Conservation (phyloP, 2,113 vertebrate genomes). For the Salvelinus alpinus region DNA sequence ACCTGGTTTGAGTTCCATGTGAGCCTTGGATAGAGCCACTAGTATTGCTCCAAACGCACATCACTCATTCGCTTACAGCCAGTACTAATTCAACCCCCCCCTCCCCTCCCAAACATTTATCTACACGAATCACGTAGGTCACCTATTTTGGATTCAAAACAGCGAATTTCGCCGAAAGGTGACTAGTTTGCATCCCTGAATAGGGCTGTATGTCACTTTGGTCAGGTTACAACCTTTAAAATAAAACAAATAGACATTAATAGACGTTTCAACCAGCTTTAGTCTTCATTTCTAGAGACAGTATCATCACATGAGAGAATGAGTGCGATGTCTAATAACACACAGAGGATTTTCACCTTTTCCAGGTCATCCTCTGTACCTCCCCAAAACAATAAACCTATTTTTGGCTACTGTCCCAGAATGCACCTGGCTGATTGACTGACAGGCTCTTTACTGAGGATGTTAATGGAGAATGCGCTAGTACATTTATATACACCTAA, state of each 20-base stretch:
- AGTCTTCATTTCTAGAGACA: neutral
- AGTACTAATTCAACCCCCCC: too few species aligned
- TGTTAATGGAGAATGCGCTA: conserved; percentile 11
- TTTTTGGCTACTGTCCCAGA: neutral
- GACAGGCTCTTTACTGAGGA: conserved; percentile 12
- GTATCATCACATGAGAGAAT: neutral
- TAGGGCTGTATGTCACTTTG: neutral
- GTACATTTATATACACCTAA: conserved; percentile 27
- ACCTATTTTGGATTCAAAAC: too few species aligned
- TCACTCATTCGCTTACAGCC: too few species aligned
- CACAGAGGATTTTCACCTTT: neutral
- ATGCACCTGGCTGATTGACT: neutral
- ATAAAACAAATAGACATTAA: neutral
- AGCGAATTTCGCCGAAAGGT: too few species aligned
- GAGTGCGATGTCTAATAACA: neutral
- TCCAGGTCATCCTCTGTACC: neutral
- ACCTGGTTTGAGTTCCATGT: too few species aligned
- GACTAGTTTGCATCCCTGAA: too few species aligned
- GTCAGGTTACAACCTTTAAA: neutral
- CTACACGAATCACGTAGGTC: too few species aligned
- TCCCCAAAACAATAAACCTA: neutral
- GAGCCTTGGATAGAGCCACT: too few species aligned
- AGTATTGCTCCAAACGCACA: too few species aligned
- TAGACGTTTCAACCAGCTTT: neutral
- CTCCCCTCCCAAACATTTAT: too few species aligned